Evolutionary conservation across 2,888 invertebrate species (phyloP), one percentile per base, ranked within the genome.

Genomic region (Perithous albicinctus): DNA sequence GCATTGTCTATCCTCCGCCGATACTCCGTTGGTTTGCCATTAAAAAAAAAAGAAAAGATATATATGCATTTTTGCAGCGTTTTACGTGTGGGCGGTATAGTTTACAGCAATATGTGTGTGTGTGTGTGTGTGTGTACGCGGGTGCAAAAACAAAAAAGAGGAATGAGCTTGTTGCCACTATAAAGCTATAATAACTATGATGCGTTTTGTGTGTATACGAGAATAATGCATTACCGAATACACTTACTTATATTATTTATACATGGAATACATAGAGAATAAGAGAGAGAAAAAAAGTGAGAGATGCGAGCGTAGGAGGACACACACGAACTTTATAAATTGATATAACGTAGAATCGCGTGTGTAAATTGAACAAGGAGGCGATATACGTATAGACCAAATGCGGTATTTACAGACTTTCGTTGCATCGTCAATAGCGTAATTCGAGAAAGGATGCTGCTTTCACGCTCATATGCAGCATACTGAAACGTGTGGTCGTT

Each of bases 151-250:
- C 20, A 10, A 61, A 72, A 64, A 66, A 41, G 70, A 72, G 54
- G 6, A 54, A 35, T 35, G 12, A 76, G 23, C 41, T 43, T 66
- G 66, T 75, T 29, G 70, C 66, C 59, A 69, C 51, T 67, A 59
- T 69, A 73, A 38, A 29, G 56, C 18, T 41, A 51, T 41, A 73
- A 78, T 56, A 73, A 72, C 43, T 59, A 41, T 75, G 70, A 72
- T 80, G 80, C 56, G 41, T 70, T 80, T 76, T 70, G 56, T 59
- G 64, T 78, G 64, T 75, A 73, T 48, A 82, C 76, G 54, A 76
- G 84, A 64, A 79, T 84, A 84, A 77, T 70, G 84, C 84, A 84
- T 84, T 84, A 82, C 76, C 8, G 46, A 43, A 63, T 41, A 67
- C 46, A 46, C 48, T 70, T 78, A 77, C 35, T 76, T 66, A 66